A percentile compares a stretch with the other conserved stretches of the same genome.
These are phyloP conservation scores for Pavo muticus DNA, from an alignment of 2,113 vertebrate species.

Conservation along the genomic window DNA sequence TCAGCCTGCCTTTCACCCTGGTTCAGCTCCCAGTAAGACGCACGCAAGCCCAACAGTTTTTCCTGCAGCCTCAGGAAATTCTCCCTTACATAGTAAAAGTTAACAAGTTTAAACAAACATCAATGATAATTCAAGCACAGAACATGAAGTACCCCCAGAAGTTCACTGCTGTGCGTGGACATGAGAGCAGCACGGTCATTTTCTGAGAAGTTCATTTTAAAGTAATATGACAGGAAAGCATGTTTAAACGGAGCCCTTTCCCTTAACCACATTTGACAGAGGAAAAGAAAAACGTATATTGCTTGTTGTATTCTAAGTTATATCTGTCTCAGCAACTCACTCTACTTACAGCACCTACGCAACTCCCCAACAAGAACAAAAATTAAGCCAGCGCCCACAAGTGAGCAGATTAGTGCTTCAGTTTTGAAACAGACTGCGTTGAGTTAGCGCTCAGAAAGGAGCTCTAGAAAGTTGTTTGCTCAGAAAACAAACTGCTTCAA, in stretches of 20 bases:
- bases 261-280: background rate
- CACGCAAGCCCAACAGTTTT: fast-evolving
- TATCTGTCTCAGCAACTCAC: fast-evolving
- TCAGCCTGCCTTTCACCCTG: background rate
- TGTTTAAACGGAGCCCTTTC: background rate
- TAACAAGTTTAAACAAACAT: background rate
- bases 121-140: background rate
- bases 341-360: background rate
- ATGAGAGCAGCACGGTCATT: background rate
- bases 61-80: background rate
- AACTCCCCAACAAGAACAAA: background rate
- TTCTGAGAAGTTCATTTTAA: background rate
- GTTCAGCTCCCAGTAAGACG: background rate
- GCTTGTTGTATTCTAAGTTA: background rate
- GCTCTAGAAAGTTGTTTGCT: background rate
- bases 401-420: background rate
- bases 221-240: background rate
- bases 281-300: background rate
- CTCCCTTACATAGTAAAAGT: background rate
- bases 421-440: background rate
- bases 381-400: background rate
- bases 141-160: background rate
- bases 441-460: background rate
- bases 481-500: background rate
- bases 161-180: background rate